Base-by-base conservation (phyloP, 2,113 vertebrate species). In the Actenoides hombroni region DNA sequence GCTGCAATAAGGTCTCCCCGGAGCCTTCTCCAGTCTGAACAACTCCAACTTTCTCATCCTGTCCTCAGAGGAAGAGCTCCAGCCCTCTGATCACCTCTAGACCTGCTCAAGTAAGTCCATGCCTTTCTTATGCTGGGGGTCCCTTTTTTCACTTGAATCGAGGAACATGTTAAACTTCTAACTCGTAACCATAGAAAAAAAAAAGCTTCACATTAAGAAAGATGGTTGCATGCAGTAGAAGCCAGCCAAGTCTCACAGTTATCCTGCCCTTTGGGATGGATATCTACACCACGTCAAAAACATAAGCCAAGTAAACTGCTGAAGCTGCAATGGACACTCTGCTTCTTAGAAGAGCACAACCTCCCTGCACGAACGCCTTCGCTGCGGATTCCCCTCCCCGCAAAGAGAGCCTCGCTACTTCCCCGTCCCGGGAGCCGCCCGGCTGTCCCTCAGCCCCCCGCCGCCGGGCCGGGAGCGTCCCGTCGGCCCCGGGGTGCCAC, bases 331-430 rank as follows among this genome's bases (percentile, higher is more conserved):
- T 4, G 8, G 24, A 8, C 48, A 11, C 13, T 46, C 21, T 0
- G 1, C 5, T 10, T 4, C 49, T n/a, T 6, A 3, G 25, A 28
- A 0, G 23, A 13, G 3, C 18, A 20, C 13, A 2, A 18, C 2
- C 2, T 0, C 1, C 39, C 54, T 1, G 15, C 26, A 5, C 0
- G 11, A 65, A 29, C 12, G 6, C 14, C 60, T 37, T 31, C 3
- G 0, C 23, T 0, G 25, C 11, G 42, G 39, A 20, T 2, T 24
- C 13, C 53, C 21, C 1, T 15, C 2, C 15, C 37, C 20, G 24
- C 83, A 2, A 2, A 13, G 33, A 11, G 5, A 9, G 3, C n/a
- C 59, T 35, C 16, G 28, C 70, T 3, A 17, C 63, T 4, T 13
- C 25, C 37, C 14, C 4, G 15, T 17, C 17, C 33, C 21, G 5